Base-by-base conservation (phyloP, 2,888 invertebrate species). In the Megastigmus dorsalis region DNA sequence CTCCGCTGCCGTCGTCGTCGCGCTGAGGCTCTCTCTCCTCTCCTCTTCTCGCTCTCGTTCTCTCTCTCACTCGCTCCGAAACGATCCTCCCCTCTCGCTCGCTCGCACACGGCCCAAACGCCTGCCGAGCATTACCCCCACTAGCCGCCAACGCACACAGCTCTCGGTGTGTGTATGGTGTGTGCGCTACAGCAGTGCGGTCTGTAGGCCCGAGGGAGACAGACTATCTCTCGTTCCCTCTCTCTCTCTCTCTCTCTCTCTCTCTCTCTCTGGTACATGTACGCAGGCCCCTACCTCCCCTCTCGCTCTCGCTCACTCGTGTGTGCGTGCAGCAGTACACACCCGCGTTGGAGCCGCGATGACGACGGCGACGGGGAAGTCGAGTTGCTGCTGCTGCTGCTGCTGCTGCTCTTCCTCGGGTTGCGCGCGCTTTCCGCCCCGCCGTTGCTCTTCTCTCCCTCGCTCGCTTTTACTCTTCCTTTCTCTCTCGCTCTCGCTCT, bases 1-100 rank as follows among this genome's bases (percentile, higher is more conserved):
- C 84, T 83, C 83, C 82, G 83, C 83, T 81, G 85, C 83, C 86
- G 84, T 84, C 84, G 85, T 82, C 83, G 84, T 38, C 38, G 72
- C 65, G 60, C 50, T 48, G 48, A 57, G 55, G 38, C 15, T 52
- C 65, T 63, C 62, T 18, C 33, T 71, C 66, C 67, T 74, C 20
- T 45, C 55, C 59, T 15, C 38, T n/a, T 33, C 33, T 50, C 71
- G 26, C 67, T 45, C 65, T 66, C 36, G 62, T 45, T 59, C 41
- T 26, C 26, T n/a, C 55, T 73, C 66, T 60, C 69, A n/a, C 62
- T 72, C 75, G 57, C 68, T 13, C 63, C 38, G n/a, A n/a, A n/a
- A n/a, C n/a, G n/a, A n/a, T n/a, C n/a, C n/a, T n/a, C n/a, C n/a
- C 48, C 41, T 7, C 55, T 55, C 65, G 33, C 55, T 6, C 43